phyloP scores from a whole-genome alignment of 2,888 invertebrate genomes.

The Nemapogon koenigi region DNA sequence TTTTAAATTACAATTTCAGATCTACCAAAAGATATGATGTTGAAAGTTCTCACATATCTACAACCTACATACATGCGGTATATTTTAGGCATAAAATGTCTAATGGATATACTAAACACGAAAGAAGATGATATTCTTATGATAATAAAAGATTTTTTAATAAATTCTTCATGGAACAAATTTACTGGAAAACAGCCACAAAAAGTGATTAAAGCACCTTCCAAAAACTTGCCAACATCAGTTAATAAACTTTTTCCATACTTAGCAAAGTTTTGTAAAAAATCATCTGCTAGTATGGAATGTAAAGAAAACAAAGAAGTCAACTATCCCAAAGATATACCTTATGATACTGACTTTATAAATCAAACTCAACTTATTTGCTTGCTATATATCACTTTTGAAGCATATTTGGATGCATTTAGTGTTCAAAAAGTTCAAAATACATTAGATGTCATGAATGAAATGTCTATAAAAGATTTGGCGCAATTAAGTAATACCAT shows the following conservation, averaged over 20 bases:
- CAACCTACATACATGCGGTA: constrained; percentile 42
- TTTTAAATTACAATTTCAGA: constrained; percentile 28
- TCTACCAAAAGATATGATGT: constrained; percentile 32
- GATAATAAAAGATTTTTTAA: constrained; percentile 30
- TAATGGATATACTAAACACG: constrained; percentile 26
- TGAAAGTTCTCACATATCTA: constrained; percentile 35
- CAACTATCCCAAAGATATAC: constrained; percentile 11
- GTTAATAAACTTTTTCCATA: neutral
- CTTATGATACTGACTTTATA: constrained; percentile 12
- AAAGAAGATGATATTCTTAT: constrained; percentile 30
- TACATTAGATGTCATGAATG: constrained; percentile 32
- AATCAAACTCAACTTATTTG: constrained; percentile 29
- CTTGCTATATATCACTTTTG: constrained; percentile 32
- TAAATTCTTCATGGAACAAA: constrained; percentile 26
- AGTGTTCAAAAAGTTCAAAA: constrained; percentile 35
- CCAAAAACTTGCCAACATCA: constrained; percentile 19
- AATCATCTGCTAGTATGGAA: too few species aligned
- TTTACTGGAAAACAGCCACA: constrained; percentile 23
- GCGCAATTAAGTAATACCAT: constrained; percentile 18
- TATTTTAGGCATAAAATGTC: constrained; percentile 29
- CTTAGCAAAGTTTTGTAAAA: neutral
- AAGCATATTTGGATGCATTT: constrained; percentile 42
- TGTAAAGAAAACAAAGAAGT: neutral
- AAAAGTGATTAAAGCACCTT: constrained; percentile 24
- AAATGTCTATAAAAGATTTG: too few species aligned